These are phyloP conservation scores for Adoxophyes honmai DNA, from an alignment of 1,140 invertebrate genomes.

Conservation along the genomic window DNA sequence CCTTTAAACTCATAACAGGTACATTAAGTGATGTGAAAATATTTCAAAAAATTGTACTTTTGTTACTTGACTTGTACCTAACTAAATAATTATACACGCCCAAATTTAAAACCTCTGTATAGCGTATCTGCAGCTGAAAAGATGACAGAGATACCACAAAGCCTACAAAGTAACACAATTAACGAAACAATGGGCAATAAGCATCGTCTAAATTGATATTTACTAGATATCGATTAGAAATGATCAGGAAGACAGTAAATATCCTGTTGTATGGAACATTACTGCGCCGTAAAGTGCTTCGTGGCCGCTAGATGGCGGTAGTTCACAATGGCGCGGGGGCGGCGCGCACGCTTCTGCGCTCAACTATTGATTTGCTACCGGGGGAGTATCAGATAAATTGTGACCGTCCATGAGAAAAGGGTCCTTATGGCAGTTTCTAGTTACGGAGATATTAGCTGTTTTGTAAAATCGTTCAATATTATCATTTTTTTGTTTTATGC, in stretches of 20 bases:
- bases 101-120: too few species aligned
- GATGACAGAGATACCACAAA: background rate
- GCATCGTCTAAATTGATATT: conserved; percentile 13
- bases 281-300: conserved; percentile 33
- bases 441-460: too few species aligned
- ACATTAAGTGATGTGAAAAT: too few species aligned
- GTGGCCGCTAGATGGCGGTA: conserved; percentile 39
- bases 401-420: too few species aligned
- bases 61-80: too few species aligned
- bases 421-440: too few species aligned
- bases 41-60: too few species aligned
- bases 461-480: too few species aligned
- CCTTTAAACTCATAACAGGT: too few species aligned
- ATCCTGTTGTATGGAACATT: conserved; percentile 28
- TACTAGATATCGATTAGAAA: conserved; percentile 37
- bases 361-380: conserved; percentile 40
- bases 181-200: conserved; percentile 13
- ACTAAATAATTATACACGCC: too few species aligned
- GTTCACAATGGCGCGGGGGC: conserved; percentile 45
- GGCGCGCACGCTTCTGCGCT: conserved; percentile 26
- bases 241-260: conserved; percentile 35
- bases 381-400: conserved; percentile 36
- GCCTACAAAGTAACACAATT: conserved; percentile 6
- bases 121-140: too few species aligned
- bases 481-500: too few species aligned